Evolutionary conservation across 2,113 vertebrate species (phyloP).

Genomic region (Solea solea): DNA sequence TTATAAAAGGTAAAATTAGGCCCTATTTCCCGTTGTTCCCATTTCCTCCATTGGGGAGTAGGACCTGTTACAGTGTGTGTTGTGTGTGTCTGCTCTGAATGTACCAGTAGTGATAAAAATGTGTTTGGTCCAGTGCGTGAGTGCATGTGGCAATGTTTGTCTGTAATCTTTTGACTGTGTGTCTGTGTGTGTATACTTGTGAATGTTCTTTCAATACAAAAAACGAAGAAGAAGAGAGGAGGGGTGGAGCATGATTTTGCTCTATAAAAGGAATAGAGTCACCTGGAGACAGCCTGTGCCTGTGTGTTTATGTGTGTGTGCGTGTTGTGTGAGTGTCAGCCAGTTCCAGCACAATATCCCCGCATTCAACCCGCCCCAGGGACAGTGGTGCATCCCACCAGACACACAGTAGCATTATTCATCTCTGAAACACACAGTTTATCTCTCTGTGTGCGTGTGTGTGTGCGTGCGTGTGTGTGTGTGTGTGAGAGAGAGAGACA

Average conservation of each 20-base stretch:
- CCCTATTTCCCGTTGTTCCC: slow-evolving; percentile 19
- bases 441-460: slow-evolving; percentile 14
- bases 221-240: slow-evolving; percentile 37
- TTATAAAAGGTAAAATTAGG: slow-evolving; percentile 30
- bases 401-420: slow-evolving; percentile 77
- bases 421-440: slow-evolving; percentile 61
- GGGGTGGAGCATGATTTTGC: slow-evolving; percentile 35
- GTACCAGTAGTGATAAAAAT: slow-evolving; percentile 25
- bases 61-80: slow-evolving; percentile 37
- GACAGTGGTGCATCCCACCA: slow-evolving; percentile 74
- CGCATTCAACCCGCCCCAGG: slow-evolving; percentile 69
- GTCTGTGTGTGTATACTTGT: slow-evolving; percentile 20
- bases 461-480: neutral
- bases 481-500: neutral
- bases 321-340: slow-evolving; percentile 40
- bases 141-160: slow-evolving; percentile 36
- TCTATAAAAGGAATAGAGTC: slow-evolving; percentile 72
- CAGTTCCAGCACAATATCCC: slow-evolving; percentile 67
- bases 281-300: slow-evolving; percentile 58
- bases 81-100: slow-evolving; percentile 19
- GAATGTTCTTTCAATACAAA: neutral
- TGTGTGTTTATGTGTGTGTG: slow-evolving; percentile 17
- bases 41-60: slow-evolving; percentile 38
- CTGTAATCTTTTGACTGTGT: slow-evolving; percentile 26
- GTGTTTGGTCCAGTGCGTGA: slow-evolving; percentile 35